These are phyloP conservation scores for Psophia crepitans DNA, from an alignment of 2,113 vertebrate genomes.

Conservation along the genomic window DNA sequence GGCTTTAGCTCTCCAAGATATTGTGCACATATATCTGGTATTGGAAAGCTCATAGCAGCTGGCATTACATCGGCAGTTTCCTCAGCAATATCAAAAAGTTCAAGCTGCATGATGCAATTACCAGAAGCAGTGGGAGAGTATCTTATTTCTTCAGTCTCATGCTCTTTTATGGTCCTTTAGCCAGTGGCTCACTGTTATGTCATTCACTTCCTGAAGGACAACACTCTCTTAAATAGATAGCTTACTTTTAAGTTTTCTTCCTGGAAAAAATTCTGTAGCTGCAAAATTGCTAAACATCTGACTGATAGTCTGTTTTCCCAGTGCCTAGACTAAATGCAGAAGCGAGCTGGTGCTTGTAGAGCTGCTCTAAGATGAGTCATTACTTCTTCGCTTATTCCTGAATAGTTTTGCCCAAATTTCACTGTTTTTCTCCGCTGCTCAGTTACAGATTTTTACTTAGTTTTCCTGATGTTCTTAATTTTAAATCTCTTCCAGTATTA, in stretches of 20 bases:
- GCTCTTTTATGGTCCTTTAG: not conserved
- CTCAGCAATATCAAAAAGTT: not conserved
- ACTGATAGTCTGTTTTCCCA: not conserved
- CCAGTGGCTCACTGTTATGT: not conserved
- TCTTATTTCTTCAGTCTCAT: conserved; percentile 12
- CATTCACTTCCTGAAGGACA: conserved; percentile 10
- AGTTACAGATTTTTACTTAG: not conserved
- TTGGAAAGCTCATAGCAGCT: not conserved
- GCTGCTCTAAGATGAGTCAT: not conserved
- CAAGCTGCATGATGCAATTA: conserved; percentile 8
- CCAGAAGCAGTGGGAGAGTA: conserved; percentile 21
- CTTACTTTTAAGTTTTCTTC: not conserved
- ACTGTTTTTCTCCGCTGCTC: not conserved
- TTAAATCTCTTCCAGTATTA: not conserved
- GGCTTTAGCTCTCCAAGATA: not conserved
- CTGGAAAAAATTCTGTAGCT: not conserved
- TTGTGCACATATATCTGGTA: conserved; percentile 12
- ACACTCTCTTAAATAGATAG: not conserved
- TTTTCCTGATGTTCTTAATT: not conserved
- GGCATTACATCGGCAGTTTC: not conserved
- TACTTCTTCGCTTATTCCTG: not conserved
- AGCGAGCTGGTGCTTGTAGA: not conserved
- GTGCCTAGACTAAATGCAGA: not conserved
- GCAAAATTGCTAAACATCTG: not conserved
- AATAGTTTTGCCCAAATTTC: not conserved